phyloP scores from a whole-genome alignment of 1,140 invertebrate genomes.

The Carcinoscorpius rotundicauda region DNA sequence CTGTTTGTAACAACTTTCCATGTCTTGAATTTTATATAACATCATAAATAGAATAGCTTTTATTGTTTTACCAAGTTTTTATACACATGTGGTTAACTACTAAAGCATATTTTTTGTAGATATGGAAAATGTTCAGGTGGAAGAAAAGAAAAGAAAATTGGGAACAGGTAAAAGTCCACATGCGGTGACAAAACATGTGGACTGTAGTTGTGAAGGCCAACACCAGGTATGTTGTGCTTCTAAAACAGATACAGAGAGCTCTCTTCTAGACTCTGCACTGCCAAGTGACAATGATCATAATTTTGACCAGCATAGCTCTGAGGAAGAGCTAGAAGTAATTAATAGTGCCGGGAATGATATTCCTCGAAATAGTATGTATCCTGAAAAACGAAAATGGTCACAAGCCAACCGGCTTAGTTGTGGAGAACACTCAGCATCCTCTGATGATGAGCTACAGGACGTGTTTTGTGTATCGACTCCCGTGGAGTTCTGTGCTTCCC shows the following conservation, averaged over 20 bases:
- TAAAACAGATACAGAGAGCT: constrained; percentile 15
- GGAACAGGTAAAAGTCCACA: background rate
- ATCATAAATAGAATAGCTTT: too few relatives aligned
- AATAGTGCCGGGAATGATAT: constrained; percentile 35
- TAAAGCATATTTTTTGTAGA: constrained; percentile 19
- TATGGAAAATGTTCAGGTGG: constrained; percentile 28
- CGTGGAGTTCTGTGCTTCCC: constrained; percentile 75
- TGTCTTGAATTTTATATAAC: too few relatives aligned
- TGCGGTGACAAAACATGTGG: background rate
- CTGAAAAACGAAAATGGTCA: constrained; percentile 55
- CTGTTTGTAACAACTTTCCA: too few relatives aligned
- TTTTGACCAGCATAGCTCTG: constrained; percentile 66
- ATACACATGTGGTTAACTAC: too few relatives aligned
- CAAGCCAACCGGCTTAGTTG: constrained; percentile 40
- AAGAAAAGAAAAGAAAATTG: background rate
- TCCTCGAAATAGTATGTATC: constrained; percentile 19
- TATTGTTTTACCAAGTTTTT: too few relatives aligned
- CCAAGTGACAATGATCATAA: constrained; percentile 44
- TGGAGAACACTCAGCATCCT: constrained; percentile 36
- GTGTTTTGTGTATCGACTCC: constrained; percentile 48
- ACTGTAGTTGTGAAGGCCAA: background rate
- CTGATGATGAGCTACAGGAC: constrained; percentile 44
- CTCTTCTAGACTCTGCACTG: constrained; percentile 31
- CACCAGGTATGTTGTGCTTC: background rate
- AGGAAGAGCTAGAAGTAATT: constrained; percentile 77